These are phyloP conservation scores for Cavia aperea DNA, from an alignment of 2,113 vertebrate genomes.

Conservation along the genomic window DNA sequence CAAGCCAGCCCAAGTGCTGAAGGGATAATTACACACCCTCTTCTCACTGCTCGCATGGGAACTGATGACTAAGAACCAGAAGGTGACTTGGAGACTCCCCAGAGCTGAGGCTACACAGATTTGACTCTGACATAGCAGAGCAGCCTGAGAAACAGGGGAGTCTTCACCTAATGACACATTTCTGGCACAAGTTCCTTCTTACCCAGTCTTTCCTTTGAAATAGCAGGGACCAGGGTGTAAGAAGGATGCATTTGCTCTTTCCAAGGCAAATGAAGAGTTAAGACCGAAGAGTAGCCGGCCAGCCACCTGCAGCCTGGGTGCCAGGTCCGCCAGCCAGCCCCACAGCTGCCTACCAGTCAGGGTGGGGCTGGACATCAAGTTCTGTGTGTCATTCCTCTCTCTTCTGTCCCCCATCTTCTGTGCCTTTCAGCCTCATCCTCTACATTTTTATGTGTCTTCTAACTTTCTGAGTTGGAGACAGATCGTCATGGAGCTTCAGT, in stretches of 20 bases:
- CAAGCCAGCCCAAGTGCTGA: not conserved
- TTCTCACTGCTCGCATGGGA: not conserved
- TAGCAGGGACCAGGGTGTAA: accelerated
- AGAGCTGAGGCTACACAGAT: not conserved
- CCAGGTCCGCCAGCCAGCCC: not conserved
- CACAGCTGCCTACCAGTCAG: accelerated
- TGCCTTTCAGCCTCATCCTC: accelerated
- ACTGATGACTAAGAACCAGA: slow-evolving; percentile 10
- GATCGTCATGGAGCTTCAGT: not conserved
- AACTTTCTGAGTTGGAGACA: not conserved
- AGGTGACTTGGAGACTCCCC: not conserved
- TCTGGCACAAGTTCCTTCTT: not conserved
- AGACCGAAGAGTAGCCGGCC: not conserved
- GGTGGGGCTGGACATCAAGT: accelerated
- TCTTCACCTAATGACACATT: accelerated
- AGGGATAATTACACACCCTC: not conserved
- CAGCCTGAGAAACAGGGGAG: accelerated
- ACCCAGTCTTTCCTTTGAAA: accelerated
- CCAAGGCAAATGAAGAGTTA: not conserved
- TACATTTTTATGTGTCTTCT: not conserved
- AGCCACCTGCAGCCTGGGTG: not conserved
- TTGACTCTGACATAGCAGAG: not conserved
- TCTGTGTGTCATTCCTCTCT: accelerated
- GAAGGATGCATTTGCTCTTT: not conserved
- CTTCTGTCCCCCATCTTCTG: accelerated